Base-by-base conservation (phyloP, 2,113 vertebrate species). In the Lepus timidus region DNA sequence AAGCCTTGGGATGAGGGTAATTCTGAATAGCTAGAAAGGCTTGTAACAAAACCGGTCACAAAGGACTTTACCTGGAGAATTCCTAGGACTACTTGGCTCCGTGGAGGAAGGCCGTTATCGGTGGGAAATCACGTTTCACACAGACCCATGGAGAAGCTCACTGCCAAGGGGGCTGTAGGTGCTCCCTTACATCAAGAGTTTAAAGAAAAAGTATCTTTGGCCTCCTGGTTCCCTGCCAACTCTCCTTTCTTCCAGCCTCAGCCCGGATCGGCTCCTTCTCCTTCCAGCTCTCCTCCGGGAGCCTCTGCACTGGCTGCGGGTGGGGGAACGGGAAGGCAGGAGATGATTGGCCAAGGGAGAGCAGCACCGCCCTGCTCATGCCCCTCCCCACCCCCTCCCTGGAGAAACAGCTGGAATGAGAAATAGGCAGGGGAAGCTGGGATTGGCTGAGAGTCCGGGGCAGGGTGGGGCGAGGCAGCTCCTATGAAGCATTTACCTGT, bases 341-440 rank as follows among this genome's bases (percentile, higher is more conserved):
- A 96, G 83, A 14, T 61, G 89, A 95, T 84, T 95, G 95, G 96
- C 80, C 73, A 31, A 27, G 33, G 0, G 52, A 67, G 49, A 85
- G 22, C 84, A 64, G 71, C 74, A 4, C 78, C 2, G 49, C 82
- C 93, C 74, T 2, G 58, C 39, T 52, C 68, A 8, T 58, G 64
- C 13, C 68, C 81, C 67, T 80, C 76, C 87, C 87, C 61, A 52
- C 51, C 0, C 78, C 85, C 82, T 85, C 90, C 84, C 85, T 4
- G 9, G 85, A 16, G 76, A 67, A 97, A 97, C 97, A 97, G 97
- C 97, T 98, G 97, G 97, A 97, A 93, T 91, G 95, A 93, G 94
- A 81, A 79, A 67, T 16, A 85, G 96, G 92, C 75, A 90, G 87
- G 29, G 62, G 44, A 82, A 25, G 58, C 92, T 29, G 61, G 70